Evolutionary conservation across 2,113 vertebrate species (phyloP), one percentile per base, ranked within the genome.

Genomic region (Cephalopterus ornatus): DNA sequence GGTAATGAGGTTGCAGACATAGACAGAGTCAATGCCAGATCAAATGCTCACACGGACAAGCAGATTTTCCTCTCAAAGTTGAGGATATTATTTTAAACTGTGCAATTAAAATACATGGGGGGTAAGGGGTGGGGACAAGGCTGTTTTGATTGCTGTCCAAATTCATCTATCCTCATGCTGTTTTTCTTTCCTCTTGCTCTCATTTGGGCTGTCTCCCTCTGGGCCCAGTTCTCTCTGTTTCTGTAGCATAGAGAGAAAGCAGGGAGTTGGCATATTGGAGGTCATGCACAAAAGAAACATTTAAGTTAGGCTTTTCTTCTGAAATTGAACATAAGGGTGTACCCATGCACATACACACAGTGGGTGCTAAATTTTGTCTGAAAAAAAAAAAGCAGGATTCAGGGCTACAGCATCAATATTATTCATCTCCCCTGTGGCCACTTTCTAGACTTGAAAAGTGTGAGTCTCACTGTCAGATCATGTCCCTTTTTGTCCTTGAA

Each of bases 11-110:
- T 22, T 89, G 59, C 66, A 91, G n/a, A 67, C 55, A 55, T 0
- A 3, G 16, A 87, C 13, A 63, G 35, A 81, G 62, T 22, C 70
- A 63, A 42, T 70, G 30, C 55, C 62, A 63, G 50, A 85, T 55
- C 95, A 89, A 89, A 83, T 20, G 52, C 37, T 63, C 71, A 39
- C 4, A 63, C n/a, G n/a, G 39, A 58, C 33, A 78, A 72, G 63
- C 35, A 92, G 59, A 82, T 58, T 77, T 87, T 27, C 66, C 66
- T 94, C 55, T 76, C 23, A 53, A 77, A 93, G 8, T 22, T 83
- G 56, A 95, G 68, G 89, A 94, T 42, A 23, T 68, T 62, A 89
- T 94, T 96, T 94, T 85, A 67, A 89, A 78, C 55, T 20, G 2
- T 39, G 37, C 80, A 89, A 93, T 77, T 93, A 74, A 87, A 92